Base-by-base conservation (phyloP, 2,888 invertebrate species). In the Orthosia cruda region DNA sequence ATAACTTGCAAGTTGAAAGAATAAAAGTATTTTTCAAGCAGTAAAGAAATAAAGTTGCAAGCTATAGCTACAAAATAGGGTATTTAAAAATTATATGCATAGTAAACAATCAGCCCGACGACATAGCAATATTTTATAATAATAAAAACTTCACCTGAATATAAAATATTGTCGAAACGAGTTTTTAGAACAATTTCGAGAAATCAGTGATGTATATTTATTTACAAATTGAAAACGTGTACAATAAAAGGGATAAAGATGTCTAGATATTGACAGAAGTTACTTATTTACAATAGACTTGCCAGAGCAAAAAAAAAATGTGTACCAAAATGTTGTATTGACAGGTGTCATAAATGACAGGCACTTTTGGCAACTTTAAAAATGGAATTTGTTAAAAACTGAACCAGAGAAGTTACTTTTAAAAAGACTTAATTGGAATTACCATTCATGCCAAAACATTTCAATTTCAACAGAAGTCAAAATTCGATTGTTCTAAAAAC, bases 61-160 rank as follows among this genome's bases (percentile, higher is more conserved):
- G 89, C 87, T 62, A n/a, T 66, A 81, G 86, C 89, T 68, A 81
- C 65, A 68, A 76, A 79, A 78, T 50, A 76, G 71, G 65, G 45
- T 65, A 81, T 71, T 75, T 71, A 74, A 71, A 65, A 77, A 71
- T 68, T 63, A 71, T 66, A 82, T 52, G 80, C 77, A 81, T 57
- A 89, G 57, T 26, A 52, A 73, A 77, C 68, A 84, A 47, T 75
- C 77, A 81, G 80, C 77, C 74, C 49, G 75, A 80, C 66, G n/a
- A 86, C 65, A 83, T 55, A 65, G 9, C 77, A 61, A 65, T 20
- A 65, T n/a, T 64, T 32, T 70, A 67, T 59, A 54, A 55, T 55
- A 49, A 40, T 40, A 70, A 69, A 78, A 80, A 74, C 72, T 72
- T 74, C 72, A 77, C 57, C 59, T 71, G 47, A 49, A 15, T 59